Conservation (phyloP, 2,888 invertebrate species). For the Crepidodera aurea region DNA sequence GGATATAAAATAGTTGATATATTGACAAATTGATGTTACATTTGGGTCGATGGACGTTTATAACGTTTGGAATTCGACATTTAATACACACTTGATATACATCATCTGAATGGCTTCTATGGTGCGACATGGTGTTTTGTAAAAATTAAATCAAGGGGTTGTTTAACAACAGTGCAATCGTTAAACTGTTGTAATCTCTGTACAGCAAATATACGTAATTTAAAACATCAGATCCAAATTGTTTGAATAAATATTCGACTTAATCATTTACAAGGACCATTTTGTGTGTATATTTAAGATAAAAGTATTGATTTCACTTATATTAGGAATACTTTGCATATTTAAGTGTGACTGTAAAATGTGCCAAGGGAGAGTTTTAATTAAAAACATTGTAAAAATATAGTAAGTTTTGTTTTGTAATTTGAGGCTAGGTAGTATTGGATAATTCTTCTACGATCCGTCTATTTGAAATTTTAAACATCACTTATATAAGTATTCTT, state of each 20-base stretch:
- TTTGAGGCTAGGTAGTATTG: conserved; percentile 6
- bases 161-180: too few species aligned
- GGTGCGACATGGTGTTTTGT: too few species aligned
- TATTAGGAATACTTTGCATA: conserved; percentile 3
- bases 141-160: too few species aligned
- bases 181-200: too few species aligned
- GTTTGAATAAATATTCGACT: not conserved
- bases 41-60: too few species aligned
- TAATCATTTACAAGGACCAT: conserved; percentile 3
- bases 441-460: not conserved
- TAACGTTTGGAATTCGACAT: too few species aligned
- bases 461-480: not conserved
- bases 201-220: too few species aligned
- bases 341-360: conserved; percentile 33
- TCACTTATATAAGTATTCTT: not conserved
- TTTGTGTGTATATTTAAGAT: not conserved
- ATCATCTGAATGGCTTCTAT: too few species aligned
- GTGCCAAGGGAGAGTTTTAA: conserved; percentile 35
- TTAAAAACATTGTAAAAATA: not conserved
- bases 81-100: too few species aligned
- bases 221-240: too few species aligned
- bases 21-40: too few species aligned
- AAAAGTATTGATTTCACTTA: not conserved
- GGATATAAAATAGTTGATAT: too few species aligned
- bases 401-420: not conserved